Base-by-base conservation (phyloP, 1,140 invertebrate species). In the Trichogramma pretiosum region DNA sequence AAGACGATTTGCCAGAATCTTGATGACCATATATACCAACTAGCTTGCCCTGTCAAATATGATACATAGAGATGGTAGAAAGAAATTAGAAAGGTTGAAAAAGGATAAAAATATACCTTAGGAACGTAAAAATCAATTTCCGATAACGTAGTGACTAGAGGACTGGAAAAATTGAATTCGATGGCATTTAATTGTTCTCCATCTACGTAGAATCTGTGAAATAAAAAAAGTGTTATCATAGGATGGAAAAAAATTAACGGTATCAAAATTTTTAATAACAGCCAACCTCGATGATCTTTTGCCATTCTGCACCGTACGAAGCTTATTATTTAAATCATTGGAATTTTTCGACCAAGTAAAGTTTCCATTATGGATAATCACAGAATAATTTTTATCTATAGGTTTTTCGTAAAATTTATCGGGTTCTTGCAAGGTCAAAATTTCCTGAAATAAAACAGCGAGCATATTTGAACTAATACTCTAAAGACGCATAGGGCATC, bases 1-100 rank as follows among this genome's bases (percentile, higher is more conserved):
- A 61, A 5, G 82, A 80, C 26, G 74, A 75, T 61, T 82, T 84
- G 3, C 81, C 82, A 58, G 68, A 67, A 17, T 77, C 79, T n/a
- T 81, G 77, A n/a, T 63, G 49, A 17, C 82, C 82, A 57, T 77
- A 81, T 5, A 84, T 64, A 17, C 78, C 82, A 40, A 83, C 60
- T 18, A 82, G 56, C 46, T 74, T 70, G 3, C 46, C 46, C 28
- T 39, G 14, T n/a, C n/a, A n/a, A n/a, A n/a, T n/a, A n/a, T n/a
- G n/a, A n/a, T n/a, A n/a, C n/a, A n/a, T n/a, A n/a, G n/a, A n/a
- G n/a, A n/a, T n/a, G n/a, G n/a, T n/a, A n/a, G n/a, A n/a, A n/a
- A n/a, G n/a, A n/a, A n/a, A n/a, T n/a, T n/a, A n/a, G n/a, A n/a
- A n/a, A n/a, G n/a, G n/a, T n/a, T n/a, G n/a, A n/a, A n/a, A n/a